Base-by-base conservation (phyloP, 2,113 vertebrate genomes). In the Piprites chloris region DNA sequence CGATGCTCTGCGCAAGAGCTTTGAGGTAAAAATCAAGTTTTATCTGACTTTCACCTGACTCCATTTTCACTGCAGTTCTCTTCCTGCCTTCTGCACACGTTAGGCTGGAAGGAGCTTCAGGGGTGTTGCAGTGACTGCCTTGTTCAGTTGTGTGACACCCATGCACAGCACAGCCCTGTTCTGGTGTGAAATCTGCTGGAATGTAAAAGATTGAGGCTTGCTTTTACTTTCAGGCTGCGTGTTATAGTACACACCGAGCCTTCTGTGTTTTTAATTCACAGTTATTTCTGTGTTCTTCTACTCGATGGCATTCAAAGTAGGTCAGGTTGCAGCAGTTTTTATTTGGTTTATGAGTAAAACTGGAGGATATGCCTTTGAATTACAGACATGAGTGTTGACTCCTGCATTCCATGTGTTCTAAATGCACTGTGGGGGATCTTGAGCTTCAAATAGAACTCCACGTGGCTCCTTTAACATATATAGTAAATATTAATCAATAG, bases 1-100 rank as follows among this genome's bases (percentile, higher is more conserved):
- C 6, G 99, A 99, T 87, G 98, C 99, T 72, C 95, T 99, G 49
- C 99, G 99, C 47, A 99, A 99, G 97, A 99, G 98, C 95, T 99
- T 99, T 94, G 99, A 99, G 99, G 99, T 99, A 96, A 96, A 79
- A 95, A 5, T 5, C 3, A 1, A 8, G 2, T 30, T 39, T 46
- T 50, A 6, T 14, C 18, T 27, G 19, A 41, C 39, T 41, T 26
- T 42, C n/a, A 14, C 18, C 61, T 2, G 20, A 9, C 37, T 28
- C 63, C 12, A 0, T 32, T 49, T 44, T 78, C 32, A 7, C 68
- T 41, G 3, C 5, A 1, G 2, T 11, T 18, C 3, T 12, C 73
- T 35, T 58, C 27, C 26, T 85, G 61, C 71, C 72, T 50, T 68
- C 41, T 67, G 2, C 35, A 61, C 4, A 23, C 7, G 0, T 4